These are phyloP conservation scores for Craterocephalus amniculus DNA, from an alignment of 2,797 vertebrate species.

Conservation along the genomic window DNA sequence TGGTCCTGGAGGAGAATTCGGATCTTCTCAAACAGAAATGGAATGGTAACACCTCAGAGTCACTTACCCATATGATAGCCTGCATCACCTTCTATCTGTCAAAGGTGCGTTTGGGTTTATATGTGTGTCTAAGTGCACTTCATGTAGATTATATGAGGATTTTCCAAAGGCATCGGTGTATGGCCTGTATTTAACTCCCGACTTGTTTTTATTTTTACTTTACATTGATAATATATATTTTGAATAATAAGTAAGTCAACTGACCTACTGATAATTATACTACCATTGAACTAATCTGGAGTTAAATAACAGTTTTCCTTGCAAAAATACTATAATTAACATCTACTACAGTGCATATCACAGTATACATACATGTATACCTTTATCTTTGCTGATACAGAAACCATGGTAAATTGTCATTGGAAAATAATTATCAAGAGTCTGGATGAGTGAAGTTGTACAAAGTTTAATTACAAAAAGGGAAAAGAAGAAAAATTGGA, in stretches of 20 bases:
- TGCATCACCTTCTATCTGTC: constrained; percentile 89
- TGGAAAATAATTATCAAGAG: neutral
- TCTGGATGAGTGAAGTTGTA: no score
- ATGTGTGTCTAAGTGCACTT: neutral
- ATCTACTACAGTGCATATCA: neutral
- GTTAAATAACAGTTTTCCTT: neutral
- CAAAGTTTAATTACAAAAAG: neutral
- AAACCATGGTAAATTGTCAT: no score
- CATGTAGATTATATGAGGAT: neutral
- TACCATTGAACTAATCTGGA: neutral
- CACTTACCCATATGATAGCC: constrained; percentile 91
- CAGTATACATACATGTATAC: neutral
- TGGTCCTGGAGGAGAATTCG: constrained; percentile 88
- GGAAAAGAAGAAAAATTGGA: no score
- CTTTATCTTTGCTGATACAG: neutral
- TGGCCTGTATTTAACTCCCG: neutral
- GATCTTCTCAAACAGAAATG: constrained; percentile 79
- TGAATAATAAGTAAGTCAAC: neutral
- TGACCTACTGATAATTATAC: neutral
- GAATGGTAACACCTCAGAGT: constrained; percentile 75
- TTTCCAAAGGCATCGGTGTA: neutral
- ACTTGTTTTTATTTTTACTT: no score
- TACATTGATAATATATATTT: neutral
- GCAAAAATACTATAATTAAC: neutral
- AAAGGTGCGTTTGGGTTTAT: constrained; percentile 82